phyloP scores from a whole-genome alignment of 2,888 invertebrate genomes.

The Cryptosula pallasiana region DNA sequence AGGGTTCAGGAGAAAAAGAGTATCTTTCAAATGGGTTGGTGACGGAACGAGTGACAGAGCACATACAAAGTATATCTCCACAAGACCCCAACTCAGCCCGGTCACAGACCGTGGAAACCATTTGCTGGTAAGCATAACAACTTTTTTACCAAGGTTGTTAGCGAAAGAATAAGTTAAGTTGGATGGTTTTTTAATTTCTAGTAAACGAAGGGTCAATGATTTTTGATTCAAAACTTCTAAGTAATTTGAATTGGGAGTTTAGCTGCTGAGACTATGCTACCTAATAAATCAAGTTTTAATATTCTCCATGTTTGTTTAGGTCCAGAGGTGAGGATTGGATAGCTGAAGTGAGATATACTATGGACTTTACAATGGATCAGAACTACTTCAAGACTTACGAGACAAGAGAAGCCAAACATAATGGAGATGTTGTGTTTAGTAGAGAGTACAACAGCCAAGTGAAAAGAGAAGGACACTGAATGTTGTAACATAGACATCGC shows the following conservation, averaged over 20 bases:
- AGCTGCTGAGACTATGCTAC: no score
- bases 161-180: no score
- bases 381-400: neutral
- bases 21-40: neutral
- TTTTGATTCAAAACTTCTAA: no score
- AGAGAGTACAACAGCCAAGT: neutral
- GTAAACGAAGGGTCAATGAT: no score
- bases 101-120: neutral
- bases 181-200: no score
- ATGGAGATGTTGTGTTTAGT: neutral
- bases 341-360: neutral
- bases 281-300: no score
- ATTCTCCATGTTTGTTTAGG: no score
- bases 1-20: neutral
- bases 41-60: neutral
- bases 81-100: neutral
- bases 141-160: no score
- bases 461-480: neutral
- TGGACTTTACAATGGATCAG: slow-evolving; percentile 9
- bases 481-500: no score
- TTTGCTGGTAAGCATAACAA: slow-evolving; percentile 8
- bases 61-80: neutral
- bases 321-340: neutral
- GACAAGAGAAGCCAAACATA: neutral
- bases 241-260: no score